phyloP scores from a whole-genome alignment of 2,113 vertebrate genomes.

The Calonectris borealis region DNA sequence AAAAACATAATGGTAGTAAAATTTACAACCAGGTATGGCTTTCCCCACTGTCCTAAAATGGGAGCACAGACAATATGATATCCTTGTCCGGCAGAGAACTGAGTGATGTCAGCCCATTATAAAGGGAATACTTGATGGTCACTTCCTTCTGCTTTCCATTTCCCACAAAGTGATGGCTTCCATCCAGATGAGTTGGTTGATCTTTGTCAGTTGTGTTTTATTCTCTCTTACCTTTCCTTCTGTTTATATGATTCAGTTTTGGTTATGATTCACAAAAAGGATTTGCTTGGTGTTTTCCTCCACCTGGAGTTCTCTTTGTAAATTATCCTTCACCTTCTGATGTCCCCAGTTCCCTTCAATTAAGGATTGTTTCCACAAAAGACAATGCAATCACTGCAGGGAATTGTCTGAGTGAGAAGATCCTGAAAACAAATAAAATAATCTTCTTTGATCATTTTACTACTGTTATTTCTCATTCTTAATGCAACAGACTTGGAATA shows the following conservation, averaged over 20 bases:
- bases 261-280: neutral
- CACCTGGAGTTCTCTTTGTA: neutral
- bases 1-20: neutral
- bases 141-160: slow-evolving; percentile 47
- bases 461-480: neutral
- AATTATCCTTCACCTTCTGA: neutral
- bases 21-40: slow-evolving; percentile 33
- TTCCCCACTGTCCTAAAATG: neutral
- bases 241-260: neutral
- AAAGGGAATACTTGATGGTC: slow-evolving; percentile 5
- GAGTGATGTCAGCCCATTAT: slow-evolving; percentile 12
- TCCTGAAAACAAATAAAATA: neutral
- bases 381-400: neutral
- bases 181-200: neutral
- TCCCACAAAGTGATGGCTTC: neutral
- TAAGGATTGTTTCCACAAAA: neutral
- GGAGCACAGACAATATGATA: neutral
- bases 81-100: neutral
- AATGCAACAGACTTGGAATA: neutral
- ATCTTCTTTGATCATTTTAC: neutral
- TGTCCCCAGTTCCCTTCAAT: neutral
- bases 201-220: neutral
- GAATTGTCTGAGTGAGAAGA: neutral
- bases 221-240: neutral
- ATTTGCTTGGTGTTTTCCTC: neutral